Conservation (phyloP, 2,888 invertebrate species). For the Anoplius nigerrimus region DNA sequence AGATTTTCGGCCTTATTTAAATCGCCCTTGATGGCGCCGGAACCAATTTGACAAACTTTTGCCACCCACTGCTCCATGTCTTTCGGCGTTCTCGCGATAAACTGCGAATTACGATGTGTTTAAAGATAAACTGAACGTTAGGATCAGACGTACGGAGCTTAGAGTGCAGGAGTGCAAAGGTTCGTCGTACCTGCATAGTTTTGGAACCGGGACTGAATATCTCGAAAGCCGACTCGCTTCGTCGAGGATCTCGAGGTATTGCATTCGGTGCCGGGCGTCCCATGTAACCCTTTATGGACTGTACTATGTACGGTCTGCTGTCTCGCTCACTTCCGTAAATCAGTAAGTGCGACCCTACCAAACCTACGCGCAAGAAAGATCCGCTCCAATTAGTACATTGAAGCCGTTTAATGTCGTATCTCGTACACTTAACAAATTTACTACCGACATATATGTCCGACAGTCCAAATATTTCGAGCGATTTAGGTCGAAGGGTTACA, state of each 20-base stretch:
- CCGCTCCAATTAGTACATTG: background rate
- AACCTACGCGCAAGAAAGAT: constrained; percentile 44
- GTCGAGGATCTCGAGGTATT: constrained; percentile 59
- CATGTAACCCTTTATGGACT: constrained; percentile 65
- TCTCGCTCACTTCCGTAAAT: constrained; percentile 67
- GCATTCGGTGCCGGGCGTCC: constrained; percentile 64
- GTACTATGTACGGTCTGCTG: constrained; percentile 58
- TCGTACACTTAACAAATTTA: no score
- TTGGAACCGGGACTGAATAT: constrained; percentile 67
- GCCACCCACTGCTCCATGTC: constrained; percentile 72
- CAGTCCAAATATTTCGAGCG: no score
- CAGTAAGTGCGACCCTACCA: constrained; percentile 66
- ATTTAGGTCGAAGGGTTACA: no score
- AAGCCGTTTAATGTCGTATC: no score
- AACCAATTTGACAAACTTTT: constrained; percentile 52
- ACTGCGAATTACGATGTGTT: constrained; percentile 44
- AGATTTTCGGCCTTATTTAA: background rate
- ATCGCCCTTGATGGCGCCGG: constrained; percentile 17
- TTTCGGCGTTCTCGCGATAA: constrained; percentile 62
- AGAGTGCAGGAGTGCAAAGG: background rate
- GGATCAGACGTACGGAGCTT: background rate
- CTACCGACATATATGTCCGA: background rate
- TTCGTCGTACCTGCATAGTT: constrained; percentile 59
- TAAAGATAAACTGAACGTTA: background rate
- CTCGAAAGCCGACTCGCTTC: constrained; percentile 68